A percentile compares a stretch with the other conserved stretches of the same genome.
Conservation (phyloP, 1,140 invertebrate genomes). For the Cotesia chilonis region DNA sequence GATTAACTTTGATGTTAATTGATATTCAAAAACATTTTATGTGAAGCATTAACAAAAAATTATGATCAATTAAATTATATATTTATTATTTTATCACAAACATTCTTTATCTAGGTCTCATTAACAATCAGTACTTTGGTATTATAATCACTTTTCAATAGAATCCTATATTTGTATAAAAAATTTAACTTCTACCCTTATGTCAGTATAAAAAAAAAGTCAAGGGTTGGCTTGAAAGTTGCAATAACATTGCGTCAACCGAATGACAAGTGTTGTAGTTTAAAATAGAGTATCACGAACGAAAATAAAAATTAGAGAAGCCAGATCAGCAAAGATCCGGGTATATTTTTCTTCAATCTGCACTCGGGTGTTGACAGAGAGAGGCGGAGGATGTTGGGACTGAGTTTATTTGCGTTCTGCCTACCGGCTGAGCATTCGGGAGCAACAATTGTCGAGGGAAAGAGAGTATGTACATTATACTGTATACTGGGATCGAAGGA, state of each 20-base stretch:
- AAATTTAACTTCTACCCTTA: not conserved
- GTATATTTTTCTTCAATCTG: constrained; percentile 62
- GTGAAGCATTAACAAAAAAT: too few species aligned
- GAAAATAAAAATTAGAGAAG: constrained; percentile 29
- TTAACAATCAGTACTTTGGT: too few species aligned
- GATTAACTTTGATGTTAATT: too few species aligned
- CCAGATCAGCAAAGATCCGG: constrained; percentile 39
- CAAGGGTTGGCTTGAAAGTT: not conserved
- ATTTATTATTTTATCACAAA: too few species aligned
- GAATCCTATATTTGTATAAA: too few species aligned
- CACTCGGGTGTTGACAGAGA: constrained; percentile 27
- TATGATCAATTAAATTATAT: too few species aligned
- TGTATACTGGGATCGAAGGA: constrained; percentile 40
- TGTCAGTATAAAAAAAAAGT: not conserved
- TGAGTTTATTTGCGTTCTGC: constrained; percentile 64
- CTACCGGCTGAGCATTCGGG: constrained; percentile 60
- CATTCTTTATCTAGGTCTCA: too few species aligned
- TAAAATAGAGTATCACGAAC: constrained; percentile 23
- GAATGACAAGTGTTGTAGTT: constrained; percentile 12
- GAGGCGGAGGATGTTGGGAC: constrained; percentile 34
- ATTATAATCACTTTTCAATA: too few species aligned
- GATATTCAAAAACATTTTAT: too few species aligned
- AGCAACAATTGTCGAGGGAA: constrained; percentile 41
- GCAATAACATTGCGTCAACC: not conserved
- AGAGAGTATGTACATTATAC: constrained; percentile 23